Percentiles rank a stretch among this genome's conserved stretches.
Conservation (phyloP, 2,113 vertebrate species). For the Rhineura floridana region DNA sequence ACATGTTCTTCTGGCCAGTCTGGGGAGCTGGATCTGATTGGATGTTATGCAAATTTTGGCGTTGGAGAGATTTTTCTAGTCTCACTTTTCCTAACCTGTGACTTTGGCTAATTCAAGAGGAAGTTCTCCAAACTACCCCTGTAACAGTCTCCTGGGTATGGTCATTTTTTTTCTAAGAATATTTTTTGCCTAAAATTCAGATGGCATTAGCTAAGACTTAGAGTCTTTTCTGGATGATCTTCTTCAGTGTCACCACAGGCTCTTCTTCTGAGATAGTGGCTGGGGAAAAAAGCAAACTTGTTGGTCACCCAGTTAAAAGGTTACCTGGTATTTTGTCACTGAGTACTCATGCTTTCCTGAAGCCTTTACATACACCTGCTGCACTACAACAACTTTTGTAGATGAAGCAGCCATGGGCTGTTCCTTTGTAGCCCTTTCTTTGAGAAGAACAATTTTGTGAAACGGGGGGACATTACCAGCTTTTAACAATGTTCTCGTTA, state of each 20-base stretch:
- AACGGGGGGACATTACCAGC: neutral
- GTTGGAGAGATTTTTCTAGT: neutral
- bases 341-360: neutral
- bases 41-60: neutral
- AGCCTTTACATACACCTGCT: neutral
- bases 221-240: neutral
- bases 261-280: neutral
- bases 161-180: neutral
- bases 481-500: neutral
- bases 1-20: neutral
- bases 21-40: neutral
- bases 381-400: neutral
- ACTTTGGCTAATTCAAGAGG: too few relatives aligned
- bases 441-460: neutral
- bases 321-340: neutral
- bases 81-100: neutral
- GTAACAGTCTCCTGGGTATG: neutral
- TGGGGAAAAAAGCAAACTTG: neutral
- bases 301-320: neutral
- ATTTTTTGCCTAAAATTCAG: slow-evolving; percentile 6
- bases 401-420: neutral
- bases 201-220: neutral
- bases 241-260: neutral
- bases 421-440: neutral
- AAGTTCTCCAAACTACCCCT: neutral